Base-by-base conservation (phyloP, 2,797 vertebrate species). In the Yasuhikotakia modesta region DNA sequence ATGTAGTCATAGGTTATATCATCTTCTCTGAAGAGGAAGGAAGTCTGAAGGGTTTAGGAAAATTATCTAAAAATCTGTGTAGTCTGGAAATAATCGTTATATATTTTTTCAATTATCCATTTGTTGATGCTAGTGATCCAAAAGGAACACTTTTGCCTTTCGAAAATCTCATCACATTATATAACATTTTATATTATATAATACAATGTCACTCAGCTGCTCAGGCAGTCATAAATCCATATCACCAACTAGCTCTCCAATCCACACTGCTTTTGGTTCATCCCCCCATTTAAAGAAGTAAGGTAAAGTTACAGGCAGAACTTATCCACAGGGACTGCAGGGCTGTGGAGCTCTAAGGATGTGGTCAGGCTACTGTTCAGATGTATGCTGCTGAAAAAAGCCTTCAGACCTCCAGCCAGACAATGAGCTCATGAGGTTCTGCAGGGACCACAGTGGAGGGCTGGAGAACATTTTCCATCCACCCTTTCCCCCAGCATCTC, bases 371-470 rank as follows among this genome's bases (percentile, higher is more conserved):
- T 73, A 79, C 71, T 39, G 76, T 76, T 88, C 86, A 86, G 83
- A 64, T 58, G 82, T 80, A 30, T 60, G 79, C 73, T 86, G 86
- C 35, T 39, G 35, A 39, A 86, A 87, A 87, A 82, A 87, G 79
- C 64, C 85, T 85, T 86, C 85, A 88, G 85, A 91, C 76, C 45
- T 78, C 72, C 81, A 74, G 90, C 91, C 92, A 92, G 90, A 83
- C 79, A 64, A 90, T 92, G 92, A 94, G 86, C 91, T 94, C 92
- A 93, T 63, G 85, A 83, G 83, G 86, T 67, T 87, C 84, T 66
- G 66, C 45, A 81, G 82, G 76, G 82, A 87, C 84, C 83, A 53
- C 52, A 63, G 71, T 78, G 65, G 45, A 57, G 67, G 46, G 53
- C 71, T 72, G 43, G 70, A 79, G 45, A 45, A 55, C 7, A 89